Percentiles rank a stretch among this genome's conserved stretches.
Evolutionary conservation across 2,113 vertebrate species (phyloP).

Genomic region (Thryonomys swinderianus): DNA sequence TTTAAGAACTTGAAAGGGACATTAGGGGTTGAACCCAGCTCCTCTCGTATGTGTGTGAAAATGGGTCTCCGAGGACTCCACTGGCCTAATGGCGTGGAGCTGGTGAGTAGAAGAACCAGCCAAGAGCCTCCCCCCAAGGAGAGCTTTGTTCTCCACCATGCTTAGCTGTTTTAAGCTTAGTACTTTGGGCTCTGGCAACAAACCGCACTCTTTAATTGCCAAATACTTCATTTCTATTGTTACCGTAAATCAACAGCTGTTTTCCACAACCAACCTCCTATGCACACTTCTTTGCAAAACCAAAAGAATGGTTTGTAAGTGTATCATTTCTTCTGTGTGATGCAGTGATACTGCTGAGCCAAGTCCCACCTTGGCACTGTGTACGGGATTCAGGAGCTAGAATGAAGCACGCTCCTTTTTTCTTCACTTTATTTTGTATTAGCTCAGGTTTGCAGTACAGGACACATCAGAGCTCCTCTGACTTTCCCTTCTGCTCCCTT

Average conservation of each 20-base stretch:
- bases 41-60: not conserved
- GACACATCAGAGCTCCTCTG: not conserved
- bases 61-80: not conserved
- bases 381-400: not conserved
- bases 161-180: not conserved
- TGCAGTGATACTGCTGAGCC: not conserved
- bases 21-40: not conserved
- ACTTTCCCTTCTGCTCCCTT: not conserved
- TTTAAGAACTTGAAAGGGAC: not conserved
- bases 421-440: not conserved
- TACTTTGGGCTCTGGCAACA: conserved; percentile 2
- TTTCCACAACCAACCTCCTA: not conserved
- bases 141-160: not conserved
- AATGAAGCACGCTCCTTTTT: conserved; percentile 31
- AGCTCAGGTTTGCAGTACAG: not conserved
- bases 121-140: not conserved
- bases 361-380: not conserved
- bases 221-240: conserved; percentile 25
- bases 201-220: not conserved
- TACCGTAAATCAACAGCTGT: conserved; percentile 4
- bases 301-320: not conserved
- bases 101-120: not conserved
- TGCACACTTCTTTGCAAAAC: conserved; percentile 8
- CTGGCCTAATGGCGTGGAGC: not conserved
- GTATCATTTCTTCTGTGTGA: not conserved